Base-by-base conservation (phyloP, 2,888 invertebrate species). In the Hydraecia micacea region DNA sequence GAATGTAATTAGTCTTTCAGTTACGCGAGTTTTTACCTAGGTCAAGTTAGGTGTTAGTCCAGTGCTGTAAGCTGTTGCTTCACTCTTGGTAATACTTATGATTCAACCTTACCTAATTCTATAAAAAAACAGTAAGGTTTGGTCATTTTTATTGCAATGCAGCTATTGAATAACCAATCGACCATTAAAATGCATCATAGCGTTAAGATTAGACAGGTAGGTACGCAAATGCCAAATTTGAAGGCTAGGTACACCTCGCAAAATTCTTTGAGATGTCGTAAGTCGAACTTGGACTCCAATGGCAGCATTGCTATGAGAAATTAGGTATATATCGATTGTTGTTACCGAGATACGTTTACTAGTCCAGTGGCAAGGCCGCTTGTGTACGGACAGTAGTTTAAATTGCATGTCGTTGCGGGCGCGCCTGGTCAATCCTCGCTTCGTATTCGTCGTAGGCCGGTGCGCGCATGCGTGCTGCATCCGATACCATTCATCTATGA, bases 281-380 rank as follows among this genome's bases (percentile, higher is more conserved):
- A 89, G n/a, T 42, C 39, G 84, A 86, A 88, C 83, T 89, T 88
- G 84, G 73, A 78, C 62, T 88, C 82, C 83, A 89, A 71, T 73
- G 78, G 67, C 77, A 80, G 55, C 69, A 65, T 82, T 83, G 63
- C 69, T 83, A 42, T 77, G 71, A 79, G 69, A 84, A 84, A 84
- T 77, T 1, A 32, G 32, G 32, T 86, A 69, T 86, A 79, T 76
- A 87, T 81, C 77, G 75, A 81, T 80, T 73, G 75, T 75, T 63
- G 81, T 77, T 67, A 74, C 60, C 25, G 71, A 85, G 83, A 67
- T 75, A 89, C 77, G 76, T 67, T 82, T 84, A 86, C 86, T 90
- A 88, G 88, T 90, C 91, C 90, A 89, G 89, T 89, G 81, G 83
- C 92, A 92, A 93, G 94, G 94, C 86, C 93, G 90, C 82, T 80